These are phyloP conservation scores for Synergus itoensis DNA, from an alignment of 2,888 invertebrate genomes.

Conservation along the genomic window DNA sequence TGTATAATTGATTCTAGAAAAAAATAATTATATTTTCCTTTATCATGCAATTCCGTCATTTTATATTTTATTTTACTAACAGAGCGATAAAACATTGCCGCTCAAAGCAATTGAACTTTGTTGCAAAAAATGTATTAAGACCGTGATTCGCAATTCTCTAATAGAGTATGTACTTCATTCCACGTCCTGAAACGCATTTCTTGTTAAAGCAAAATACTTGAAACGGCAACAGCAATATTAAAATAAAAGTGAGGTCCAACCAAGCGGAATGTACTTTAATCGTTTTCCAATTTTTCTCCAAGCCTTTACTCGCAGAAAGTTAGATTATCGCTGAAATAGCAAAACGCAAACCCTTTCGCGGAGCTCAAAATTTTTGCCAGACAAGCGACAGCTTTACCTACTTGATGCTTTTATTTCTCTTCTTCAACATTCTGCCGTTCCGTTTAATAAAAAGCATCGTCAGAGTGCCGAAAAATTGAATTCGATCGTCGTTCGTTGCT, in stretches of 20 bases:
- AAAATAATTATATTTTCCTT: no score
- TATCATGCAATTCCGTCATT: not conserved
- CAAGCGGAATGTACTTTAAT: conserved; percentile 37
- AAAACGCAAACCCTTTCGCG: conserved; percentile 25
- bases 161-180: not conserved
- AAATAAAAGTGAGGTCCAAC: conserved; percentile 29
- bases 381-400: conserved; percentile 31
- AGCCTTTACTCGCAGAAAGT: conserved; percentile 31
- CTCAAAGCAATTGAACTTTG: conserved; percentile 18
- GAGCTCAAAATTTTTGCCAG: conserved; percentile 24
- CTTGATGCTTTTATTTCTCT: conserved; percentile 35
- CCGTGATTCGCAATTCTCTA: not conserved
- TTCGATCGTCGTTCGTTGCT: conserved; percentile 5
- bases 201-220: conserved; percentile 17
- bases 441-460: conserved; percentile 42
- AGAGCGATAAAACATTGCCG: not conserved
- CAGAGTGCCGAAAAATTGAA: conserved; percentile 41
- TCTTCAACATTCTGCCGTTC: conserved; percentile 30
- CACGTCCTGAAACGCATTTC: not conserved
- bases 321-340: conserved; percentile 39
- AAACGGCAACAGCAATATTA: conserved; percentile 20
- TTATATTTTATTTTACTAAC: not conserved
- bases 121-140: not conserved
- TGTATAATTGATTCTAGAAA: not conserved
- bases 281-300: conserved; percentile 33